These are phyloP conservation scores for Acrocephalus kingi DNA, from an alignment of 2,113 vertebrate genomes.

Conservation along the genomic window DNA sequence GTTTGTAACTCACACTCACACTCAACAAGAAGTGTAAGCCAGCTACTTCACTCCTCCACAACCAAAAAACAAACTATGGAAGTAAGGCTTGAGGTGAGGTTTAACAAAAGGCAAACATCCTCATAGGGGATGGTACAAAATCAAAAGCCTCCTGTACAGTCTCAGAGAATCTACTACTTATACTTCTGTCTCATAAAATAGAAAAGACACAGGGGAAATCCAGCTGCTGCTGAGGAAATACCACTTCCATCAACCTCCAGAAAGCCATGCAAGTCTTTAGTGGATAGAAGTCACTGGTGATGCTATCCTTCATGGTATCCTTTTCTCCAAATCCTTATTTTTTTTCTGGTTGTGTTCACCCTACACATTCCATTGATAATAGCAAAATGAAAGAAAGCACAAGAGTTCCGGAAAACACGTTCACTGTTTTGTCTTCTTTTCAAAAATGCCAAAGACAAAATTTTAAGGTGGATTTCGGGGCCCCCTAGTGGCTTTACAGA, in stretches of 20 bases:
- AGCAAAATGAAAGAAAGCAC: neutral
- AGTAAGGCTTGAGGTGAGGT: neutral
- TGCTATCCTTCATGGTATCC: neutral
- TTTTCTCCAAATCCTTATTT: neutral
- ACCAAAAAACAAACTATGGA: neutral
- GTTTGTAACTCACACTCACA: neutral
- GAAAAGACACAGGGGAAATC: neutral
- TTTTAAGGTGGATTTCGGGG: constrained; percentile 14
- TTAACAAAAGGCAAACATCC: neutral
- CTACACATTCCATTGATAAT: neutral
- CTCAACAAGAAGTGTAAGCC: accelerated
- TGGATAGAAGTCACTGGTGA: neutral
- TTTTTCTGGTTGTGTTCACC: neutral
- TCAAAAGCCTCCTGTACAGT: neutral
- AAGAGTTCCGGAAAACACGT: neutral
- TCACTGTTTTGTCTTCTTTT: neutral
- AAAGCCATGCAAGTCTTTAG: neutral
- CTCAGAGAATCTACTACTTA: neutral
- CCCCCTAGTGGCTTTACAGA: constrained; percentile 54
- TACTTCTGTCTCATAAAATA: neutral
- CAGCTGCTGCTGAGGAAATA: neutral
- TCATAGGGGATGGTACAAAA: neutral
- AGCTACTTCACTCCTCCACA: neutral
- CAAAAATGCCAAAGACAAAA: neutral
- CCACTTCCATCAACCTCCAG: neutral